phyloP scores from a whole-genome alignment of 2,888 invertebrate species.

The Odontomyia ornata region DNA sequence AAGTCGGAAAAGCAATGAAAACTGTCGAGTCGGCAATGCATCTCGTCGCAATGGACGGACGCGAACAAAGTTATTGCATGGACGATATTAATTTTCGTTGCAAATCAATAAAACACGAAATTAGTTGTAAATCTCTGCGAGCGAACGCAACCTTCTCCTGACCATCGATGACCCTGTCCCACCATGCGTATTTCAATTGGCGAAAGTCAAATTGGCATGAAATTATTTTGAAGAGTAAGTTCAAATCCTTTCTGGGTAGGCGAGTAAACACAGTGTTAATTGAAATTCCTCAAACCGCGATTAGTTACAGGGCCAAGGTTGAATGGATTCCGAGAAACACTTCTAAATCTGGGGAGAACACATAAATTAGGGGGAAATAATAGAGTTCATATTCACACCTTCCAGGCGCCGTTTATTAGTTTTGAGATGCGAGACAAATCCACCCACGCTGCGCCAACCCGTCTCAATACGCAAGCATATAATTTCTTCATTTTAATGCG shows the following conservation, averaged over 20 bases:
- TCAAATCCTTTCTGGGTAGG: background rate
- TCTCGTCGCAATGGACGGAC: background rate
- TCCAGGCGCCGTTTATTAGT: too few species aligned
- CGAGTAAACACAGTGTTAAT: background rate
- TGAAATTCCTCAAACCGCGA: background rate
- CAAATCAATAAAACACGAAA: conserved; percentile 36
- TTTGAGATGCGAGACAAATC: too few species aligned
- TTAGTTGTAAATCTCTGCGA: conserved; percentile 19
- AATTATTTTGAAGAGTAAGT: conserved; percentile 13
- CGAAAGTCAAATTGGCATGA: conserved; percentile 38
- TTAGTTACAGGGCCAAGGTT: background rate
- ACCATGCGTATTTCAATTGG: background rate
- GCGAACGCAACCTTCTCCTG: background rate
- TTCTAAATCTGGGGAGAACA: too few species aligned
- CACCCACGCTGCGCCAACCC: too few species aligned
- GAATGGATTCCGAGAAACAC: background rate
- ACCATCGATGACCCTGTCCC: background rate
- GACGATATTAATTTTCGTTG: conserved; percentile 24
- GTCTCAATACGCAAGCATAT: too few species aligned
- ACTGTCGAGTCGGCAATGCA: background rate
- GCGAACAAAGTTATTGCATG: background rate
- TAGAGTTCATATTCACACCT: too few species aligned
- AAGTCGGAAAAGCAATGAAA: background rate
- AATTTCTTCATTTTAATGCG: too few species aligned
- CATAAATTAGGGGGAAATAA: too few species aligned